Conservation (phyloP, 2,113 vertebrate genomes). For the Pica pica region DNA sequence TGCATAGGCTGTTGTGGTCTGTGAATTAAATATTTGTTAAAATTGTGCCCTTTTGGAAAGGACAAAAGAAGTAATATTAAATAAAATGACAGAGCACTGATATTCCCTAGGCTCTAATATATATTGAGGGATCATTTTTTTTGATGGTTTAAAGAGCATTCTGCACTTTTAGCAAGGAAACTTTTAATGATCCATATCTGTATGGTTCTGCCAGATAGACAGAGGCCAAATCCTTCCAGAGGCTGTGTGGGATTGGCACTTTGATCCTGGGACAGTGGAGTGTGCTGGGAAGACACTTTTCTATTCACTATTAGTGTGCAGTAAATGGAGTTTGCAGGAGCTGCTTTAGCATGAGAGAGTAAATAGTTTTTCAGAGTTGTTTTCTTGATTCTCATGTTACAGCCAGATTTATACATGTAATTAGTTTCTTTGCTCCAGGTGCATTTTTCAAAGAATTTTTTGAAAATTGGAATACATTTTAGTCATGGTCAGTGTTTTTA, state of each 20-base stretch:
- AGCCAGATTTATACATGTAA: neutral
- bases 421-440: neutral
- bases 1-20: neutral
- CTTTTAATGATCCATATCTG: neutral
- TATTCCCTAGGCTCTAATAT: neutral
- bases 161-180: neutral
- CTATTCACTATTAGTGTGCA: fast-evolving
- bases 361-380: neutral
- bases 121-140: fast-evolving
- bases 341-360: neutral
- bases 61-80: neutral
- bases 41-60: neutral
- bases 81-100: neutral
- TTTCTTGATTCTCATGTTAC: neutral
- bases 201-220: neutral
- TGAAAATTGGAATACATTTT: neutral
- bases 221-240: neutral
- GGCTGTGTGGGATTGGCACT: neutral
- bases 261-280: fast-evolving
- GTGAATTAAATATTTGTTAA: neutral
- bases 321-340: neutral
- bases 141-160: neutral
- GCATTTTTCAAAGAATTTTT: neutral
- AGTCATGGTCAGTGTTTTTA: neutral
- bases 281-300: neutral